Percentiles rank a stretch among this genome's conserved stretches.
Evolutionary conservation across 2,797 vertebrate genomes (phyloP).

Genomic region (Ibycter americanus): DNA sequence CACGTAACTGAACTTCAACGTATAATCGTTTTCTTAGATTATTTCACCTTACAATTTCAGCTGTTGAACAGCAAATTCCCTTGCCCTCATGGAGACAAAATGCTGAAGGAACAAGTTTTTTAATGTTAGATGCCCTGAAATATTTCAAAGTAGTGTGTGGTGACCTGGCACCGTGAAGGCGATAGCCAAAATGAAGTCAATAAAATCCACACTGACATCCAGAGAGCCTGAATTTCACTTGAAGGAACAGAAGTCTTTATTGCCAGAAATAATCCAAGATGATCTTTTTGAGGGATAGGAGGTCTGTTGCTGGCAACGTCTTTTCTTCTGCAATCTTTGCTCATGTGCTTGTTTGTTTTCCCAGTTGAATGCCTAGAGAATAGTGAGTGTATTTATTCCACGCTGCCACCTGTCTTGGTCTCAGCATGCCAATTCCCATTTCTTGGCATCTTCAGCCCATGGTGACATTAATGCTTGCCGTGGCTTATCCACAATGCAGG

Average conservation of each 20-base stretch:
- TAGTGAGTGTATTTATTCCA: neutral
- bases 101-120: neutral
- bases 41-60: neutral
- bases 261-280: neutral
- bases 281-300: neutral
- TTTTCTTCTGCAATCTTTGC: neutral
- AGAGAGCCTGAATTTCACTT: neutral
- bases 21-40: neutral
- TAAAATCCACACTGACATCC: neutral
- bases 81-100: neutral
- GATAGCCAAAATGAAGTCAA: neutral
- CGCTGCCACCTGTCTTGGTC: neutral
- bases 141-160: neutral
- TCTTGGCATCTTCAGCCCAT: neutral
- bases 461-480: fast-evolving
- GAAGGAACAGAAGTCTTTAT: neutral
- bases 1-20: neutral
- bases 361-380: neutral
- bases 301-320: neutral
- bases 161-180: neutral
- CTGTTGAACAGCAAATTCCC: neutral
- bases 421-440: neutral
- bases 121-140: neutral
- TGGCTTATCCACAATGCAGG: neutral
- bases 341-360: neutral